Percentiles rank a stretch among this genome's conserved stretches.
phyloP scores from a whole-genome alignment of 2,113 vertebrate species.

The Aphelocoma coerulescens region DNA sequence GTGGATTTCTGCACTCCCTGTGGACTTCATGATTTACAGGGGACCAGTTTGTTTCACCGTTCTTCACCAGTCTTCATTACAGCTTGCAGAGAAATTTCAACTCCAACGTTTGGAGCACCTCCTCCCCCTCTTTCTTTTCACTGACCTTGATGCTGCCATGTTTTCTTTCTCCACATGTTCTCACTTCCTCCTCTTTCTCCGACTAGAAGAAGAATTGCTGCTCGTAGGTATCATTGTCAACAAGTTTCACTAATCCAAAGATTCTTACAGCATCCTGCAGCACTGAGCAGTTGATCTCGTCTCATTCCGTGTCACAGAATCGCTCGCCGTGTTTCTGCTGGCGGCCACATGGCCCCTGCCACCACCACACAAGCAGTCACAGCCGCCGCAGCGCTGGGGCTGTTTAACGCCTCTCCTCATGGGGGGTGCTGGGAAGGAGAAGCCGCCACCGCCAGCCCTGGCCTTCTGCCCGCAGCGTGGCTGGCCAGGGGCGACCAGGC shows the following conservation, averaged over 20 bases:
- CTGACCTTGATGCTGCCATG: neutral
- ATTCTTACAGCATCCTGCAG: neutral
- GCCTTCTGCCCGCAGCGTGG: neutral
- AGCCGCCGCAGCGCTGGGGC: fast-evolving
- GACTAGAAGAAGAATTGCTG: neutral
- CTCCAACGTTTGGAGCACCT: neutral
- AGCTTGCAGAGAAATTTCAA: neutral
- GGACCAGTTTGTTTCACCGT: neutral
- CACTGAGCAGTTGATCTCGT: fast-evolving
- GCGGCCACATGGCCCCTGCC: fast-evolving
- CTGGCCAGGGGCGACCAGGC: neutral
- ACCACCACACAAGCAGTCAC: fast-evolving
- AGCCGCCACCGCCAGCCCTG: neutral
- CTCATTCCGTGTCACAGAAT: neutral
- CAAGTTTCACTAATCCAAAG: neutral
- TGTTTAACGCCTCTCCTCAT: neutral
- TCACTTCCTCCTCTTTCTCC: neutral
- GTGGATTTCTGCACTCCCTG: neutral
- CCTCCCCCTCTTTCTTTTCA: neutral
- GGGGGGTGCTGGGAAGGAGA: neutral
- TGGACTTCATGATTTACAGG: neutral
- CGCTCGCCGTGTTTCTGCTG: neutral
- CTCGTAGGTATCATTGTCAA: neutral
- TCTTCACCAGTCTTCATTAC: neutral
- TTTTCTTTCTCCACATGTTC: neutral